phyloP scores from a whole-genome alignment of 2,888 invertebrate species.

The Microctonus aethiopoides region DNA sequence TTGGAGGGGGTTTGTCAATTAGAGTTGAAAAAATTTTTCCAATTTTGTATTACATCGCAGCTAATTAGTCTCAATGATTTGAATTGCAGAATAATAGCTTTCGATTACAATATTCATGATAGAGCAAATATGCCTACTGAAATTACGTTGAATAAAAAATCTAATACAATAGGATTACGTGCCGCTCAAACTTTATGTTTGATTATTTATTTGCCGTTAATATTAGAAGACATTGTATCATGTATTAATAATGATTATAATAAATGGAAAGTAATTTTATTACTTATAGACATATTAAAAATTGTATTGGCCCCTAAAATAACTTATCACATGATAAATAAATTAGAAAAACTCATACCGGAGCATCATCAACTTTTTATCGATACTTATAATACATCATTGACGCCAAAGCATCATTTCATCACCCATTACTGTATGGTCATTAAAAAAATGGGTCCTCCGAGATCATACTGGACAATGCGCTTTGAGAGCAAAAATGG shows the following conservation, averaged over 20 bases:
- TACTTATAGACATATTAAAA: conserved; percentile 36
- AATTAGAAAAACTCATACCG: no score
- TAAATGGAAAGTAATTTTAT: conserved; percentile 32
- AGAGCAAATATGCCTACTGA: no score
- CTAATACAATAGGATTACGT: conserved; percentile 32
- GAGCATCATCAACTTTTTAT: no score
- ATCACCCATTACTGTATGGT: conserved; percentile 31
- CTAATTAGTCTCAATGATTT: conserved; percentile 22
- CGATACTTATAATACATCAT: not conserved
- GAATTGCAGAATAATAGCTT: conserved; percentile 29
- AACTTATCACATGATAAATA: conserved; percentile 23
- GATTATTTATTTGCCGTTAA: conserved; percentile 27
- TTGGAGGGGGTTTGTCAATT: conserved; percentile 38
- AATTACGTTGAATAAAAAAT: conserved; percentile 26
- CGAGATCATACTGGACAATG: conserved; percentile 33
- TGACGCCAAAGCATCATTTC: conserved; percentile 39
- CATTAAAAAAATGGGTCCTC: conserved; percentile 31
- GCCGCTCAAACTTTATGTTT: conserved; percentile 34
- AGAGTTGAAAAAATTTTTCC: conserved; percentile 35
- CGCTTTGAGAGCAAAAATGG: conserved; percentile 33
- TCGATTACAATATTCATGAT: conserved; percentile 32
- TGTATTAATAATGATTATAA: conserved; percentile 6
- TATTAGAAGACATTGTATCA: conserved; percentile 26
- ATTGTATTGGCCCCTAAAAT: conserved; percentile 35
- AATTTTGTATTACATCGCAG: conserved; percentile 22